Evolutionary conservation across 2,113 vertebrate genomes (phyloP), one percentile per base, ranked within the genome.

Genomic region (Engraulis encrasicolus): DNA sequence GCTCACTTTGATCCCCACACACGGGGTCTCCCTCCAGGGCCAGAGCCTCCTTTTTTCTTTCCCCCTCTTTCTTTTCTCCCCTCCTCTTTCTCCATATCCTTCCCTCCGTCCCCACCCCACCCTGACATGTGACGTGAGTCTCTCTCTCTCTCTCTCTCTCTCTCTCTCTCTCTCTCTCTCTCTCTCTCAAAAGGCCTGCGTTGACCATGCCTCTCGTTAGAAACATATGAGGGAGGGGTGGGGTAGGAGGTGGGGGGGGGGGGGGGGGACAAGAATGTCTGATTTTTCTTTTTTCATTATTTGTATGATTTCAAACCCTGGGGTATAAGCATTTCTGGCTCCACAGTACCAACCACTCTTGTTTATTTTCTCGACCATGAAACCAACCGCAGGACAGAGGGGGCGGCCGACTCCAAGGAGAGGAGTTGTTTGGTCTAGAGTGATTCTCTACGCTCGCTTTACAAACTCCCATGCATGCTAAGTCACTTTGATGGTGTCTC

Each of bases 281-380:
- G 66, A 74, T 54, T 81, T 91, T 90, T 90, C 91, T 93, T 91
- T 93, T 94, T 92, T 90, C 92, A 90, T 93, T 94, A 91, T 94
- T 94, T 93, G 90, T 94, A 87, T 92, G 89, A 94, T 94, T 91
- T 94, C 91, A 92, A 93, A 90, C 87, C 92, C 91, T 84, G 88
- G 89, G 93, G 92, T 93, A 92, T 92, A 93, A 92, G 92, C 87
- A 84, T 93, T 93, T 91, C 92, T 91, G 93, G 92, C 91, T 93
- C 92, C 91, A 89, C 89, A 80, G 89, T 90, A 90, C 86, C 89
- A 93, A 92, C 92, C 91, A 17, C 91, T 88, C 90, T 91, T 94
- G 93, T 94, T 95, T 95, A 92, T 95, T 94, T 94, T 94, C 89
- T 94, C 81, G 91, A 94, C 92, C 92, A 94, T 95, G 92, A 94